These are phyloP conservation scores for Erpetoichthys calabaricus DNA, from an alignment of 2,797 vertebrate species.

Conservation along the genomic window DNA sequence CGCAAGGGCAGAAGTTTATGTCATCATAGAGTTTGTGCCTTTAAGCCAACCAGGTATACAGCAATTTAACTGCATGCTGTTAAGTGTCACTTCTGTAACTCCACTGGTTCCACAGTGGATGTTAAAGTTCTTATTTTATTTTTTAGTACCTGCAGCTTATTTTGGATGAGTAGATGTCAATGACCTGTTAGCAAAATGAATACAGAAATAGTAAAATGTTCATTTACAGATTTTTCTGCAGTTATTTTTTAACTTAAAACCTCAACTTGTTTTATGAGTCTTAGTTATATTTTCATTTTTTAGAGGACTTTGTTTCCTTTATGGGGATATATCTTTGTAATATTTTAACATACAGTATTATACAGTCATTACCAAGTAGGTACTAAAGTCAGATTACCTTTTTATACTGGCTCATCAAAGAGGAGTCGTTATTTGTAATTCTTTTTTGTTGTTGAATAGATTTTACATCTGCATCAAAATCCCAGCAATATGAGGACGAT, in stretches of 20 bases:
- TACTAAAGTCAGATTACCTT: too few species aligned
- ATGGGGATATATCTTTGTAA: too few species aligned
- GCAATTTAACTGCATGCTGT: neutral
- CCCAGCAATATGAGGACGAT: constrained; percentile 36
- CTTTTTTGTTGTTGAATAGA: constrained; percentile 22
- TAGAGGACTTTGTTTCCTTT: too few species aligned
- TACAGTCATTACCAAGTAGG: too few species aligned
- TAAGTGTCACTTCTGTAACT: neutral
- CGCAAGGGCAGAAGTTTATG: constrained; percentile 61
- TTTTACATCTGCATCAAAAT: constrained; percentile 29
- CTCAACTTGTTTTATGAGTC: too few species aligned
- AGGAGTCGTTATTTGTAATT: neutral
- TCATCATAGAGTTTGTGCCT: constrained; percentile 54
- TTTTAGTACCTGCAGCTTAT: constrained; percentile 69
- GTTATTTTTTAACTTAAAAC: too few species aligned
- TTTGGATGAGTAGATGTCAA: constrained; percentile 92
- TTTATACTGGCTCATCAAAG: too few species aligned
- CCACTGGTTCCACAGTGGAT: neutral
- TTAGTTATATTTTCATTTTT: too few species aligned
- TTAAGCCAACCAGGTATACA: constrained; percentile 61
- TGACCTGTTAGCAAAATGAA: constrained; percentile 79
- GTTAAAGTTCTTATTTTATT: neutral
- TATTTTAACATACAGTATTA: too few species aligned
- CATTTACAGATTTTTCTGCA: constrained; percentile 56
- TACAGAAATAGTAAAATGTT: constrained; percentile 77